Evolutionary conservation across 1,140 invertebrate genomes (phyloP).

Genomic region (Melanaphis sacchari): DNA sequence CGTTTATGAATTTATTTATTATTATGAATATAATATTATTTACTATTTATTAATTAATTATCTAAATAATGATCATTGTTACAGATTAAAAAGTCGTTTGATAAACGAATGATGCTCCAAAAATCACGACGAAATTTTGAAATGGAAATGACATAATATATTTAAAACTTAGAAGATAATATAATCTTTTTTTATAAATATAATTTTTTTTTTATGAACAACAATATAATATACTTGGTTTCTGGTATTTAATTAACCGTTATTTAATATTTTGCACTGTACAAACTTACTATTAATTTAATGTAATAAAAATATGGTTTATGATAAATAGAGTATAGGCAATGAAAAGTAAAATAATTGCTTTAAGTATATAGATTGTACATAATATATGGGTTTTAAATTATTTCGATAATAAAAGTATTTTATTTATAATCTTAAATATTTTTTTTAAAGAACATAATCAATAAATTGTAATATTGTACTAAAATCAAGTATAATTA

Average conservation of each 20-base stretch:
- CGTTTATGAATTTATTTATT: not conserved
- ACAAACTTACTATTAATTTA: not conserved
- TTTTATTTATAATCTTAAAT: too few species aligned
- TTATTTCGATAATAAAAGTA: too few species aligned
- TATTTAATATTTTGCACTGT: too few species aligned
- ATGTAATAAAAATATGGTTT: not conserved
- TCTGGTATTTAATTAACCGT: not conserved
- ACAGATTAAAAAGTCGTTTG: slow-evolving; percentile 51
- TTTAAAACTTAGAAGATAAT: not conserved
- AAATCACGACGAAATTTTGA: slow-evolving; percentile 48
- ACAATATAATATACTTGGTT: not conserved
- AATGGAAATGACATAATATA: slow-evolving; percentile 43
- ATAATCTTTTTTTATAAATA: not conserved
- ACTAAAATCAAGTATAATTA: not conserved
- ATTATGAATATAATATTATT: not conserved
- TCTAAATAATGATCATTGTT: not conserved
- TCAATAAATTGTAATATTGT: not conserved
- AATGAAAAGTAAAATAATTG: not conserved
- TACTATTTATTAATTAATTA: not conserved
- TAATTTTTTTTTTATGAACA: not conserved
- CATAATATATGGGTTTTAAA: not conserved
- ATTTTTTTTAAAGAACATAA: too few species aligned
- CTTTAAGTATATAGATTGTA: not conserved
- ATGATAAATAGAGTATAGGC: not conserved
- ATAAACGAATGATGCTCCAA: slow-evolving; percentile 53